Evolutionary conservation across 1,140 invertebrate genomes (phyloP), one percentile per base, ranked within the genome.

Genomic region (Hylaeus anthracinus): DNA sequence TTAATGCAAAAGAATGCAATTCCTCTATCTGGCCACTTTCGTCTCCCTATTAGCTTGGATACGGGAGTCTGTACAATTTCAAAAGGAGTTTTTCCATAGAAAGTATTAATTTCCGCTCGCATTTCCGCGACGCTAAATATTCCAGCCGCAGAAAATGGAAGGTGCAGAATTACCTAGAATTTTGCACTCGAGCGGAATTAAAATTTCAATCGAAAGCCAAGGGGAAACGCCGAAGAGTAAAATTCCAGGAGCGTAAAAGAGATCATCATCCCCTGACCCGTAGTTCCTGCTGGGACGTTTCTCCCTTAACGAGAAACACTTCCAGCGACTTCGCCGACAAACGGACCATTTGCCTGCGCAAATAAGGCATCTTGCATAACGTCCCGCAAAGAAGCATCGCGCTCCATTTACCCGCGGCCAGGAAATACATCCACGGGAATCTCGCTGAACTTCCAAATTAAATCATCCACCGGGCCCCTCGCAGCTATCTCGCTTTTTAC

Each of bases 341-440:
- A 51, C 37, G 1, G 74, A 14, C 56, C 26, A 61, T 77, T 61
- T 70, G 3, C 74, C 26, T 4, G 14, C 1, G 37, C 65, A 77
- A 77, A 77, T 61, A 77, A 70, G 56, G 26, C 65, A 58, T 77
- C 15, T 26, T 76, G 65, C 74, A 60, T 67, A 67, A 15, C 43
- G 43, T 53, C 9, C 12, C 39, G n/a, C 61, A 12, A 45, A n/a
- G n/a, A 43, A 55, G 8, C 12, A 9, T 66, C n/a, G 2, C n/a
- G 51, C 48, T 15, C 51, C 73, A 14, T 67, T 76, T 66, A 0
- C 51, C 8, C 39, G 4, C 4, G 5, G 3, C 9, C 37, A 5
- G 1, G 60, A 63, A 51, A 51, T 51, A 51, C 10, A 9, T 58
- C 15, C 56, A 26, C 5, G 56, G 15, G 8, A 8, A 48, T 8